These are phyloP conservation scores for Synergus umbraculus DNA, from an alignment of 2,888 invertebrate species.

Conservation along the genomic window DNA sequence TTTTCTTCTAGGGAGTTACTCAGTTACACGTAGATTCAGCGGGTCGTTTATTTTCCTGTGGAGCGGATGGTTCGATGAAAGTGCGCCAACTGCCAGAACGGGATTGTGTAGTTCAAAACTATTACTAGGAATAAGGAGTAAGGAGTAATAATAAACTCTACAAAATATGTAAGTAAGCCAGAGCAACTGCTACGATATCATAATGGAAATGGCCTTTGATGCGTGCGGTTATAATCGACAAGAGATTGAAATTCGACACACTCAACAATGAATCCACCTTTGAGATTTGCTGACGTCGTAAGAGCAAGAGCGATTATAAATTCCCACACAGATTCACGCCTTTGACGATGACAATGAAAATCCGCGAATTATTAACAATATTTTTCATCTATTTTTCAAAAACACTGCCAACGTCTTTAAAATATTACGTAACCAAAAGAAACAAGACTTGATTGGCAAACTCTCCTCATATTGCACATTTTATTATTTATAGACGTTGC, in stretches of 20 bases:
- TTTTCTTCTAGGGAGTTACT: slow-evolving; percentile 85
- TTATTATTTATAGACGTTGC: slow-evolving; percentile 1
- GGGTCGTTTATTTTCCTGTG: slow-evolving; percentile 96
- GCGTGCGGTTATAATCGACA: slow-evolving; percentile 31
- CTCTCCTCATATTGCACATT: neutral
- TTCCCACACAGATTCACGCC: slow-evolving; percentile 12
- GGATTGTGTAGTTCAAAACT: slow-evolving; percentile 81
- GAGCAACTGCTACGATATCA: slow-evolving; percentile 51
- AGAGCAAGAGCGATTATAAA: slow-evolving; percentile 20
- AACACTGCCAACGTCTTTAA: slow-evolving; percentile 41
- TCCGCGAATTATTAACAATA: slow-evolving; percentile 33
- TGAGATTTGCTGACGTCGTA: neutral
- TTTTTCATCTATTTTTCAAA: slow-evolving; percentile 38
- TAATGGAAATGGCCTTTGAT: slow-evolving; percentile 46
- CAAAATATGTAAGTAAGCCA: slow-evolving; percentile 57
- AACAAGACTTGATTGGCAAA: slow-evolving; percentile 31
- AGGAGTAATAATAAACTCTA: slow-evolving; percentile 47
- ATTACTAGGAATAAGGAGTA: slow-evolving; percentile 76
- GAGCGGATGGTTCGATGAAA: slow-evolving; percentile 99
- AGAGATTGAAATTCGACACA: slow-evolving; percentile 14
- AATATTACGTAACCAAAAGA: slow-evolving; percentile 10
- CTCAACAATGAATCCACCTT: slow-evolving; percentile 22
- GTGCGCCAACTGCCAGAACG: slow-evolving; percentile 94
- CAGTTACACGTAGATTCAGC: slow-evolving; percentile 95
- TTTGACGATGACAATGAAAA: slow-evolving; percentile 40